Evolutionary conservation across 2,797 vertebrate genomes (phyloP).

Genomic region (Falco concolor): DNA sequence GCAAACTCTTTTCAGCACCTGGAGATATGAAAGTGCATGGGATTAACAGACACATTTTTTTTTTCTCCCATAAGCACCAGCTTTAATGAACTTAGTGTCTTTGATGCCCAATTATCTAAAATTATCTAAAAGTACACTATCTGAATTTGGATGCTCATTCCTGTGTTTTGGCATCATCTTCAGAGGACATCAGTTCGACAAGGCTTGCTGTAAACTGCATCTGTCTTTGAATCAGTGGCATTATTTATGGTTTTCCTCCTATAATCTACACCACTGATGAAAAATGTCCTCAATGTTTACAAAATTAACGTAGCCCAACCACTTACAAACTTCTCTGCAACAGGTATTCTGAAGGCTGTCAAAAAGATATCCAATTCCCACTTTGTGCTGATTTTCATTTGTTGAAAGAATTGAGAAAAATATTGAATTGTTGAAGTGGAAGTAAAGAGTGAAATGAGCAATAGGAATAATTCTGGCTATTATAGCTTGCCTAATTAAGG

Average conservation of each 20-base stretch:
- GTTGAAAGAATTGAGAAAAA: not conserved
- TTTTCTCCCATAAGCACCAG: not conserved
- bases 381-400: not conserved
- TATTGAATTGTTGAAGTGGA: not conserved
- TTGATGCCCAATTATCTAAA: not conserved
- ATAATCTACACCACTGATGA: not conserved
- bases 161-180: not conserved
- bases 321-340: not conserved
- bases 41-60: constrained; percentile 21
- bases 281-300: not conserved
- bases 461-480: not conserved
- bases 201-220: not conserved
- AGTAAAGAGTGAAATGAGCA: not conserved
- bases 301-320: not conserved
- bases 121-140: not conserved
- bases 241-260: not conserved
- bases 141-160: not conserved
- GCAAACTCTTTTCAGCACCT: constrained; percentile 39
- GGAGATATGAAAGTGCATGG: constrained; percentile 31
- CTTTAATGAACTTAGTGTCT: constrained; percentile 42
- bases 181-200: not conserved
- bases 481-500: not conserved
- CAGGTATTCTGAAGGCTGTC: not conserved
- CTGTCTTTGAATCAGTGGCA: not conserved
- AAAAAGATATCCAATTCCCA: not conserved